Conservation (phyloP, 1,140 invertebrate species). For the Drosophila repletoides region DNA sequence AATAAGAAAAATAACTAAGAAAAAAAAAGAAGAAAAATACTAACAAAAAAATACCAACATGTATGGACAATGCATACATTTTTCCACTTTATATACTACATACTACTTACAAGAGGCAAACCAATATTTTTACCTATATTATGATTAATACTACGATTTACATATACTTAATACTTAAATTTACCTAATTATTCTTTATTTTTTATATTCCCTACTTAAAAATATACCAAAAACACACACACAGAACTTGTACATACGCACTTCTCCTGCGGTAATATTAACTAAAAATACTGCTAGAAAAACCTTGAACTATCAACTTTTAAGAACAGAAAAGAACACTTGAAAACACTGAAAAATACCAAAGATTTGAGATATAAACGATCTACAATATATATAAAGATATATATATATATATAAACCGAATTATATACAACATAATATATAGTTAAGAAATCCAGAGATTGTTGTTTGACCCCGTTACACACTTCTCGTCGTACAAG, state of each 20-base stretch:
- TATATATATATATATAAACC: constrained; percentile 6
- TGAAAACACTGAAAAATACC: constrained; percentile 11
- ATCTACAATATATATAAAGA: too few species aligned
- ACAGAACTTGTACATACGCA: constrained; percentile 8
- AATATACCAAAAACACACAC: neutral
- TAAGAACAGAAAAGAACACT: neutral
- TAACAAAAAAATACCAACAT: constrained; percentile 22
- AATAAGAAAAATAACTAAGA: constrained; percentile 9
- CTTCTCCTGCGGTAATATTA: constrained; percentile 1
- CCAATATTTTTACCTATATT: constrained; percentile 61
- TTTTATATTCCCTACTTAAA: neutral
- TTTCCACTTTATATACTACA: constrained; percentile 76
- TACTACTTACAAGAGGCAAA: constrained; percentile 31
- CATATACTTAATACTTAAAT: constrained; percentile 11
- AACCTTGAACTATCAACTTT: too few species aligned
- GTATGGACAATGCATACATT: constrained; percentile 63
- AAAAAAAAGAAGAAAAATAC: constrained; percentile 4
- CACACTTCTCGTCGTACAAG: too few species aligned
- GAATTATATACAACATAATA: too few species aligned
- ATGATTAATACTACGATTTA: constrained; percentile 55
- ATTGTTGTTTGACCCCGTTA: too few species aligned
- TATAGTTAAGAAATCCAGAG: too few species aligned
- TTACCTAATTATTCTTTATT: neutral
- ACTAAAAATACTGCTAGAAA: neutral
- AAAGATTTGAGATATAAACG: constrained; percentile 20